Percentiles rank a stretch among this genome's conserved stretches.
phyloP scores from a whole-genome alignment of 2,113 vertebrate genomes.

The Phasianus colchicus region DNA sequence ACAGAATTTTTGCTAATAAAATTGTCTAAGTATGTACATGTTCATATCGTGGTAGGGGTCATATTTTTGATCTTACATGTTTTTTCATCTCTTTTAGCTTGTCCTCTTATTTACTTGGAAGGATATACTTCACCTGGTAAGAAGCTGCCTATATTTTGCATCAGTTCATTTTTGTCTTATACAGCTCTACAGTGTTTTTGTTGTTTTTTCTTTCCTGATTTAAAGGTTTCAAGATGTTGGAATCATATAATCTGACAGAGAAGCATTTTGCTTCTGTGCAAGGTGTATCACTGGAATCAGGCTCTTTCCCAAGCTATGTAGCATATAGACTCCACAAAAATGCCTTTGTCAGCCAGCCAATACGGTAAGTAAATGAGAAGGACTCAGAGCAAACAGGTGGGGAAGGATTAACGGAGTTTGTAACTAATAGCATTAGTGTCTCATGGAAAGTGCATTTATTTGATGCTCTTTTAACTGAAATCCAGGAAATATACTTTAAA shows the following conservation, averaged over 20 bases:
- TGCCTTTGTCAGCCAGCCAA: conserved; percentile 89
- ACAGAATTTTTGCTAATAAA: not conserved
- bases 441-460: not conserved
- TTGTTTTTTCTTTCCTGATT: not conserved
- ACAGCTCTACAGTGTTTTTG: not conserved
- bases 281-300: conserved; percentile 94
- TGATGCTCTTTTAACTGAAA: not conserved
- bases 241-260: conserved; percentile 95
- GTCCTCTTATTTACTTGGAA: conserved; percentile 95
- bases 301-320: conserved; percentile 92
- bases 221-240: conserved; percentile 97
- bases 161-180: not conserved
- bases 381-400: not conserved
- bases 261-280: conserved; percentile 88
- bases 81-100: conserved; percentile 81
- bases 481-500: not conserved
- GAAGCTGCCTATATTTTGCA: not conserved
- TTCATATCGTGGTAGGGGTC: not conserved
- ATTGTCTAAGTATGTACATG: not conserved
- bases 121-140: conserved; percentile 97
- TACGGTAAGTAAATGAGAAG: conserved; percentile 80
- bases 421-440: not conserved
- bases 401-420: not conserved
- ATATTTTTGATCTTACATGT: not conserved
- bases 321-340: conserved; percentile 93